A percentile compares a stretch with the other conserved stretches of the same genome.
Conservation (phyloP, 1,140 invertebrate species). For the Ridgeia piscesae region DNA sequence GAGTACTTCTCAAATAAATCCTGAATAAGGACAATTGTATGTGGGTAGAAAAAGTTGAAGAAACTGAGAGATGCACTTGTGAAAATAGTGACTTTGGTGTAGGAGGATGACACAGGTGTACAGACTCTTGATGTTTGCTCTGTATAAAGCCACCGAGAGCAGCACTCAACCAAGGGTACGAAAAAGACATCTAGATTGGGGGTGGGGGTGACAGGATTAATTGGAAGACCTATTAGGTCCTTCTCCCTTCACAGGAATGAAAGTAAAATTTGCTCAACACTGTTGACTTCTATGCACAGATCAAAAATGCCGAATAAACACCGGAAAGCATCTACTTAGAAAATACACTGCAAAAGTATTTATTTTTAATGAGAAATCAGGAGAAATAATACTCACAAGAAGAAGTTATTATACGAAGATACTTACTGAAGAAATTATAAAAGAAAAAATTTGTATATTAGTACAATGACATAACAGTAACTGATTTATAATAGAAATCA, state of each 20-base stretch:
- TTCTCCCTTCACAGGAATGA: too few species aligned
- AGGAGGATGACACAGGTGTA: too few species aligned
- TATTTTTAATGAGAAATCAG: not conserved
- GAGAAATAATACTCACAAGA: not conserved
- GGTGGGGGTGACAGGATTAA: not conserved
- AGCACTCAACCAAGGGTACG: not conserved
- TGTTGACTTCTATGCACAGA: too few species aligned
- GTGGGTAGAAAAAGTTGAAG: not conserved
- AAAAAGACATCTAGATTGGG: not conserved
- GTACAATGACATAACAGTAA: not conserved
- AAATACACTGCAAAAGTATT: not conserved
- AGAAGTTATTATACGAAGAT: not conserved
- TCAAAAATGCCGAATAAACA: too few species aligned
- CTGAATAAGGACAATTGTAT: not conserved
- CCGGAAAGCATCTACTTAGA: too few species aligned
- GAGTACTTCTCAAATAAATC: not conserved
- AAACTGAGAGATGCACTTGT: not conserved
- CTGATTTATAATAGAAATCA: not conserved
- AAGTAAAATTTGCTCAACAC: too few species aligned
- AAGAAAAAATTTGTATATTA: too few species aligned
- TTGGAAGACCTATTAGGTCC: not conserved
- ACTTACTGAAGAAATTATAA: too few species aligned
- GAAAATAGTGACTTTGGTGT: not conserved
- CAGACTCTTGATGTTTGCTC: not conserved
- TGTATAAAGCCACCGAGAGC: not conserved